phyloP scores from a whole-genome alignment of 2,888 invertebrate genomes.

The Anaspis maculata region DNA sequence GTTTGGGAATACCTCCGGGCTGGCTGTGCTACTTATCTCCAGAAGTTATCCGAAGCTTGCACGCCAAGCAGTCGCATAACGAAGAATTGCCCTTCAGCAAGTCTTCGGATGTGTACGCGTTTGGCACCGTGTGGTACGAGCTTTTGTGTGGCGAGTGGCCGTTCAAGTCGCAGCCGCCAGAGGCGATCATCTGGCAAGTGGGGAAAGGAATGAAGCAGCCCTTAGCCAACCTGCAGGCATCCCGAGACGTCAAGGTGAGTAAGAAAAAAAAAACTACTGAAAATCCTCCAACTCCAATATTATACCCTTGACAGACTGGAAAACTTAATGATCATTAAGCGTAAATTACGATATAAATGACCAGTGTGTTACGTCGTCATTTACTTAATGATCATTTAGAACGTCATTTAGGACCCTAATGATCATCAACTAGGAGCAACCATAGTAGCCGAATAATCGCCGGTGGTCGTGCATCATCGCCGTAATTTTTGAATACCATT shows the following conservation, averaged over 20 bases:
- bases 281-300: no score
- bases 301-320: no score
- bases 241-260: conserved; percentile 88
- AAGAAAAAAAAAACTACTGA: neutral
- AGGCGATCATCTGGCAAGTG: conserved; percentile 96
- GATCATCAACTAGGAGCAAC: no score
- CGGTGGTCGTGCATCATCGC: no score
- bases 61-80: conserved; percentile 63
- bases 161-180: conserved; percentile 87
- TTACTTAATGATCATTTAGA: no score
- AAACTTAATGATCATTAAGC: no score
- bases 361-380: no score
- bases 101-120: conserved; percentile 93
- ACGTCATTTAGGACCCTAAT: no score
- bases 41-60: conserved; percentile 83
- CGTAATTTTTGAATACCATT: no score
- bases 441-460: no score
- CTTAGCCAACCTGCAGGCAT: conserved; percentile 86
- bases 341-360: no score
- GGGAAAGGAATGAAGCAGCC: conserved; percentile 96
- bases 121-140: conserved; percentile 99
- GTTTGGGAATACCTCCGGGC: conserved; percentile 87
- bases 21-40: conserved; percentile 99
- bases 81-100: conserved; percentile 89
- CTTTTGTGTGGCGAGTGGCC: conserved; percentile 94